Percentiles rank a stretch among this genome's conserved stretches.
Evolutionary conservation across 1,140 invertebrate species (phyloP).

Genomic region (Brachionus plicatilis): DNA sequence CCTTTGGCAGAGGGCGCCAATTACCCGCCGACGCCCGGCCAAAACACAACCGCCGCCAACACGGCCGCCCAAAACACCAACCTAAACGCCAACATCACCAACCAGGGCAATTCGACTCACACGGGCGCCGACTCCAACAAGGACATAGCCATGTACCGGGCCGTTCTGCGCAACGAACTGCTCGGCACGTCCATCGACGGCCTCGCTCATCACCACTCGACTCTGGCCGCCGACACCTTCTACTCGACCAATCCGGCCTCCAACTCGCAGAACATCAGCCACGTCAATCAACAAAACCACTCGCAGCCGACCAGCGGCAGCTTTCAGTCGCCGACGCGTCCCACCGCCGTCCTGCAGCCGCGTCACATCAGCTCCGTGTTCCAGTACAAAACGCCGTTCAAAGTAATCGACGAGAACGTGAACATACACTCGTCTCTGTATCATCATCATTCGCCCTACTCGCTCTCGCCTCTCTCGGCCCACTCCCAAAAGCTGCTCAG

Average conservation of each 20-base stretch:
- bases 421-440: background rate
- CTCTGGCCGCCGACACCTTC: background rate
- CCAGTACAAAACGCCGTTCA: conserved; percentile 37
- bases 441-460: conserved; percentile 35
- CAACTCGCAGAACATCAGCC: background rate
- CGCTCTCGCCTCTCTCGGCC: conserved; percentile 66
- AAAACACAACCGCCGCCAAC: no score
- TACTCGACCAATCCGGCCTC: background rate
- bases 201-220: background rate
- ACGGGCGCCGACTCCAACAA: conserved; percentile 16
- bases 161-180: conserved; percentile 31
- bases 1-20: background rate
- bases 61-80: background rate
- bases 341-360: background rate
- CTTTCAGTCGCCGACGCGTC: background rate
- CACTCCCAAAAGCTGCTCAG: conserved; percentile 86
- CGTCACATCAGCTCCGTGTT: background rate
- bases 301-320: background rate
- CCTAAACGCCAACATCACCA: conserved; percentile 7
- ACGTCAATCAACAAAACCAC: background rate
- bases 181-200: conserved; percentile 27
- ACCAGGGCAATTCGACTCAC: background rate
- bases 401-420: conserved; percentile 9
- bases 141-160: conserved; percentile 21
- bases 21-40: background rate